These are phyloP conservation scores for Aleiodes leptofemur DNA, from an alignment of 2,888 invertebrate genomes.

Conservation along the genomic window DNA sequence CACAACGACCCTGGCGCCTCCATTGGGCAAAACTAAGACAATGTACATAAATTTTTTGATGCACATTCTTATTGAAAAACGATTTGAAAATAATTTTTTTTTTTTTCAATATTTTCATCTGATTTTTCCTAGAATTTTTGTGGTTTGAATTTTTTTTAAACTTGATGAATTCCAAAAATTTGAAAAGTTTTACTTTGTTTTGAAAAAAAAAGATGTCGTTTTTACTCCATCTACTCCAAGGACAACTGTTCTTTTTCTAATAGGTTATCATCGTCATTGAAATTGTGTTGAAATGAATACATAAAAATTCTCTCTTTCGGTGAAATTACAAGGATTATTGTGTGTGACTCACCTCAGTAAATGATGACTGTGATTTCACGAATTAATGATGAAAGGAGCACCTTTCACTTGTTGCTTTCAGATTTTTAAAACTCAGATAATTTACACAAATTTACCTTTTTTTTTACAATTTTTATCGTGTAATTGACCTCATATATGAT, in stretches of 20 bases:
- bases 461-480: not conserved
- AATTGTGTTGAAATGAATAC: too few relatives aligned
- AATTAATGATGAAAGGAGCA: conserved; percentile 1
- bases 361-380: conserved; percentile 1
- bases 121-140: not conserved
- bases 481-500: too few relatives aligned
- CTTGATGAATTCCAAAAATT: not conserved
- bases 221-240: not conserved
- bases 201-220: too few relatives aligned
- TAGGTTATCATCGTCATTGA: not conserved
- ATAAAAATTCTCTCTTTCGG: not conserved
- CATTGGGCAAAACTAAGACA: not conserved
- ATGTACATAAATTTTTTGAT: conserved; percentile 1
- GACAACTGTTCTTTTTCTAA: conserved; percentile 2
- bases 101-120: too few relatives aligned
- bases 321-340: not conserved
- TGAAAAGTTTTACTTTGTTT: too few relatives aligned
- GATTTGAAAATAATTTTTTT: too few relatives aligned
- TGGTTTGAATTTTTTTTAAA: not conserved
- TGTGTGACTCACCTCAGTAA: conserved; percentile 14
- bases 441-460: not conserved
- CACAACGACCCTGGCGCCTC: conserved; percentile 40
- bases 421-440: not conserved
- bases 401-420: conserved; percentile 48
- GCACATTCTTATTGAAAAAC: conserved; percentile 17